Conservation (phyloP, 2,797 vertebrate species). For the Paedocypris micromegethes region DNA sequence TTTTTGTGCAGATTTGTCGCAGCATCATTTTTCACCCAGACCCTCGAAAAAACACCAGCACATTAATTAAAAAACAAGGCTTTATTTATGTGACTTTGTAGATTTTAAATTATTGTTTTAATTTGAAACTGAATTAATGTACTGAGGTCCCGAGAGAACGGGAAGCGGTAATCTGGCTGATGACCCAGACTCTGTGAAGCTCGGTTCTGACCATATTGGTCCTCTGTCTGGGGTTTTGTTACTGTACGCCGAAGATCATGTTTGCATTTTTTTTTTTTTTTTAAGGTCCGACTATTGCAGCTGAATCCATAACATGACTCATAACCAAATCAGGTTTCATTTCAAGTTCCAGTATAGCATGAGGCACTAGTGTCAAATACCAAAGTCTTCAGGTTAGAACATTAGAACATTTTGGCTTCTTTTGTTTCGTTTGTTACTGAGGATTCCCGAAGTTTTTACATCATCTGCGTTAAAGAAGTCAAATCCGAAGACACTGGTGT, state of each 20-base stretch:
- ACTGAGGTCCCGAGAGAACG: constrained; percentile 19
- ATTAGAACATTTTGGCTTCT: constrained; percentile 29
- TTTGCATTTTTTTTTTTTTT: neutral
- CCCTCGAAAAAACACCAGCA: constrained; percentile 9
- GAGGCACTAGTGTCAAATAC: constrained; percentile 3
- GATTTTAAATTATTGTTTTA: constrained; percentile 38
- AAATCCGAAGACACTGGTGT: too few species aligned
- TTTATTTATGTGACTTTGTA: constrained; percentile 30
- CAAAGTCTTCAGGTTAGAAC: constrained; percentile 37
- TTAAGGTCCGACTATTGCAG: constrained; percentile 7
- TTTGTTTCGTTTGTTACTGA: neutral
- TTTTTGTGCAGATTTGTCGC: constrained; percentile 15
- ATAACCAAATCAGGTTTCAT: constrained; percentile 15
- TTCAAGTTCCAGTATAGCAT: constrained; percentile 14
- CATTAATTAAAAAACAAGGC: neutral
- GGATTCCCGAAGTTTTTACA: too few species aligned
- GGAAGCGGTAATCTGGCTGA: constrained; percentile 18
- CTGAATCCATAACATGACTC: neutral
- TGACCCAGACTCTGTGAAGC: constrained; percentile 13
- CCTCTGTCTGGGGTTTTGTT: constrained; percentile 19
- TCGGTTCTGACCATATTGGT: constrained; percentile 50
- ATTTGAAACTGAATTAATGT: constrained; percentile 12
- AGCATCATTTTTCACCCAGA: constrained; percentile 6
- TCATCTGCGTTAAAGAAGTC: too few species aligned
- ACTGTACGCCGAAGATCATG: neutral